phyloP scores from a whole-genome alignment of 2,888 invertebrate species.

The Labia minor region DNA sequence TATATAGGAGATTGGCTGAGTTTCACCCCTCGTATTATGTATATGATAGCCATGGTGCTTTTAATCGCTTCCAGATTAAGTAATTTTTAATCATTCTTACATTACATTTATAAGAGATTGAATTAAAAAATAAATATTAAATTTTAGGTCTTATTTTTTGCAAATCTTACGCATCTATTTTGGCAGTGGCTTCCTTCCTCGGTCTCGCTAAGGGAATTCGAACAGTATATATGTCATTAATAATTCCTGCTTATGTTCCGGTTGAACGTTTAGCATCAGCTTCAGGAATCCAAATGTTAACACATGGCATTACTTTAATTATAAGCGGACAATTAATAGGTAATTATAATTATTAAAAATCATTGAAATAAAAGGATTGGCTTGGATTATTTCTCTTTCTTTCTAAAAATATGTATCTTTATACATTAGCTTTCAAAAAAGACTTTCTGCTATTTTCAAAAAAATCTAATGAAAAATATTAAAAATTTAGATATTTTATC shows the following conservation, averaged over 20 bases:
- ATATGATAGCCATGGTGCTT: conserved; percentile 47
- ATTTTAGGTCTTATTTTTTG: neutral
- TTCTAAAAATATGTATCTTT: neutral
- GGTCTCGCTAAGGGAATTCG: conserved; percentile 59
- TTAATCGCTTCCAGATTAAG: conserved; percentile 50
- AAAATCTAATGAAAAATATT: too few relatives aligned
- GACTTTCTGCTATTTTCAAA: too few relatives aligned
- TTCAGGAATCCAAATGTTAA: conserved; percentile 57
- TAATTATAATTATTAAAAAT: conserved; percentile 32
- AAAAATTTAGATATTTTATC: too few relatives aligned
- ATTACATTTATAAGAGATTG: too few relatives aligned
- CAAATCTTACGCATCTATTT: conserved; percentile 42
- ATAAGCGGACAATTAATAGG: conserved; percentile 26
- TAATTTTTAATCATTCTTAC: conserved; percentile 44
- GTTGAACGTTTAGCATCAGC: conserved; percentile 55
- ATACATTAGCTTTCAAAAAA: too few relatives aligned
- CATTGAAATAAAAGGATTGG: neutral
- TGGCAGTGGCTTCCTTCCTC: conserved; percentile 47
- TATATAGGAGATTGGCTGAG: conserved; percentile 54
- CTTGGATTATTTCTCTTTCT: too few relatives aligned
- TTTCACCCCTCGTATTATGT: conserved; percentile 52
- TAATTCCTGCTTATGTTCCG: conserved; percentile 57
- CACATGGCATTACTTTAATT: conserved; percentile 42
- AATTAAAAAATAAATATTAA: too few relatives aligned
- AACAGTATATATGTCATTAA: conserved; percentile 56